Evolutionary conservation across 2,797 vertebrate genomes (phyloP), one percentile per base, ranked within the genome.

Genomic region (Novumbra hubbsi): DNA sequence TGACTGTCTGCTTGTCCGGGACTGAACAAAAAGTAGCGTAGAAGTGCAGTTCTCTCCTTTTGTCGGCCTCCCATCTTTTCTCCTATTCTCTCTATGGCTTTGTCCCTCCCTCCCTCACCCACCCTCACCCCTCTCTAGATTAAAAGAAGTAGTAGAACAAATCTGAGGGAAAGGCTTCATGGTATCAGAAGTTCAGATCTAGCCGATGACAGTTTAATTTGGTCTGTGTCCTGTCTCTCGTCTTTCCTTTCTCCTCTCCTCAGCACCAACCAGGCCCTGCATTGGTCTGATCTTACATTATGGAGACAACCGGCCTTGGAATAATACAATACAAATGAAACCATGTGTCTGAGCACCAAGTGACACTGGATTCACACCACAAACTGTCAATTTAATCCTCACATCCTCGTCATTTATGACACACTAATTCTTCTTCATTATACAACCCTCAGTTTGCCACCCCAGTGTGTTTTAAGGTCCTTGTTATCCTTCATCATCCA

Each of bases 131-230:
- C 69, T 57, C 76, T 71, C 77, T 67, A 76, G 77, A 75, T 57
- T 63, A 72, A 24, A 24, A 27, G 48, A 70, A 66, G 66, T 1
- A 38, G 74, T 71, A 32, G 70, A 48, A 48, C 74, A 60, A 70
- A 21, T 34, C 50, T 34, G 27, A 74, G 73, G 57, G 34, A 82
- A 70, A 85, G 70, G 76, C 72, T 28, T 30, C 73, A 74, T 76
- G 82, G 84, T 84, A 86, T 84, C 80, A 80, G 66, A 71, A 81
- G 84, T 84, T 73, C 82, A 83, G 82, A 85, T 88, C 79, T 83
- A 75, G 80, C 72, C 73, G 84, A 81, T 88, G 88, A 86, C 81
- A 85, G 87, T 85, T 87, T 84, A 80, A 86, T 85, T 88, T 83
- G 81, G 80, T 69, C 81, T 79, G 77, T 78, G 79, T 78, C 83